Evolutionary conservation across 2,113 vertebrate species (phyloP).

Genomic region (Syngnathus scovelli): DNA sequence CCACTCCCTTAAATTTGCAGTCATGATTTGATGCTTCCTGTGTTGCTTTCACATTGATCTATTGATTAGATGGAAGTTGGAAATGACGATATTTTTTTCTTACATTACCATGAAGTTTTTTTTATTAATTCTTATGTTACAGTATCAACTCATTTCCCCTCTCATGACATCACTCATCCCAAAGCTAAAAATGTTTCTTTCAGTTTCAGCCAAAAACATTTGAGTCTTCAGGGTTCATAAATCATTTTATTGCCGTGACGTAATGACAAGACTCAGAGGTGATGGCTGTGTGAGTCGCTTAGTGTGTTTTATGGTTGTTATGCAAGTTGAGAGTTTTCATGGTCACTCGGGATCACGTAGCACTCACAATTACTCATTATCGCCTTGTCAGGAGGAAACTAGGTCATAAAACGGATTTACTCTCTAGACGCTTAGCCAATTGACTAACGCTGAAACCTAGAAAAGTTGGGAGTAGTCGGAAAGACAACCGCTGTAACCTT

Average conservation of each 20-base stretch:
- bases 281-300: constrained; percentile 1
- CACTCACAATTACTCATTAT: constrained; percentile 23
- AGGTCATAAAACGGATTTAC: constrained; percentile 4
- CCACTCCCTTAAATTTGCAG: constrained; percentile 52
- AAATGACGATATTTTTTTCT: too few species aligned
- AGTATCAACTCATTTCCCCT: neutral
- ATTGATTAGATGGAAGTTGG: too few species aligned
- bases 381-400: neutral
- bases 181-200: neutral
- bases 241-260: neutral
- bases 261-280: constrained; percentile 9
- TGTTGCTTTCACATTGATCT: too few species aligned
- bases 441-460: neutral
- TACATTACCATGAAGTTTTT: neutral
- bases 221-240: neutral
- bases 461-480: neutral
- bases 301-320: constrained; percentile 16
- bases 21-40: constrained; percentile 16
- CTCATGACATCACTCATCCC: neutral
- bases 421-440: neutral
- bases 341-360: neutral
- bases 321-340: constrained; percentile 57
- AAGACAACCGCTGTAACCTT: neutral
- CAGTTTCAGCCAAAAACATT: neutral
- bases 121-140: neutral